phyloP scores from a whole-genome alignment of 2,888 invertebrate species.

The Oeneis ivallda region DNA sequence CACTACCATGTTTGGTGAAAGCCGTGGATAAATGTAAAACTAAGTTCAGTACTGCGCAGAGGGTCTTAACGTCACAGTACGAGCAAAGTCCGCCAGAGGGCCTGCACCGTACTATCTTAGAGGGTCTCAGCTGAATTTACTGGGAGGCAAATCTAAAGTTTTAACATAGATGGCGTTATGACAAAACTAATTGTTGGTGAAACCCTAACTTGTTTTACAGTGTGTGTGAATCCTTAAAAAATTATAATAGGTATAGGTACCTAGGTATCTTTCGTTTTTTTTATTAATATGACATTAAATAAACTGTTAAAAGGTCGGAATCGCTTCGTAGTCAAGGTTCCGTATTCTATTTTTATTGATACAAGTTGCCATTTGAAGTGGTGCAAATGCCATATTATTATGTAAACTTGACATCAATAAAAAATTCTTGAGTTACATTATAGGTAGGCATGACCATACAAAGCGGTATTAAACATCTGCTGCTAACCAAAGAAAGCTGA shows the following conservation, averaged over 20 bases:
- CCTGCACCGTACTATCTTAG: neutral
- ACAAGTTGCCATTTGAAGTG: constrained; percentile 23
- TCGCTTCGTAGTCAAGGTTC: constrained; percentile 19
- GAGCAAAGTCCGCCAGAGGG: constrained; percentile 24
- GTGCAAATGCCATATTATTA: constrained; percentile 14
- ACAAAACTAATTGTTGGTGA: neutral
- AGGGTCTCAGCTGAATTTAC: constrained; percentile 11
- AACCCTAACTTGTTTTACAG: neutral
- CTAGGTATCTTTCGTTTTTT: too few relatives aligned
- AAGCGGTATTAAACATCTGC: neutral
- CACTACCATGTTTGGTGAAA: neutral
- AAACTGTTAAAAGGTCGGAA: constrained; percentile 11
- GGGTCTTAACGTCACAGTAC: constrained; percentile 4
- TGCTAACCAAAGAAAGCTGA: neutral
- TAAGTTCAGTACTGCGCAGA: neutral
- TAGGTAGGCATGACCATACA: too few relatives aligned
- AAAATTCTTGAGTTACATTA: neutral
- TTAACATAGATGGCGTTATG: constrained; percentile 33
- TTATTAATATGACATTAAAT: neutral
- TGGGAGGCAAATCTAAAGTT: neutral
- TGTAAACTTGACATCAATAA: constrained; percentile 1
- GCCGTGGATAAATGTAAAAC: neutral
- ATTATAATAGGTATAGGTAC: too few relatives aligned
- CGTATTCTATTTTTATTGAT: constrained; percentile 20
- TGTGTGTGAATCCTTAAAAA: too few relatives aligned